Conservation (phyloP, 23 tunicate species). For the Ciona savignyi region DNA sequence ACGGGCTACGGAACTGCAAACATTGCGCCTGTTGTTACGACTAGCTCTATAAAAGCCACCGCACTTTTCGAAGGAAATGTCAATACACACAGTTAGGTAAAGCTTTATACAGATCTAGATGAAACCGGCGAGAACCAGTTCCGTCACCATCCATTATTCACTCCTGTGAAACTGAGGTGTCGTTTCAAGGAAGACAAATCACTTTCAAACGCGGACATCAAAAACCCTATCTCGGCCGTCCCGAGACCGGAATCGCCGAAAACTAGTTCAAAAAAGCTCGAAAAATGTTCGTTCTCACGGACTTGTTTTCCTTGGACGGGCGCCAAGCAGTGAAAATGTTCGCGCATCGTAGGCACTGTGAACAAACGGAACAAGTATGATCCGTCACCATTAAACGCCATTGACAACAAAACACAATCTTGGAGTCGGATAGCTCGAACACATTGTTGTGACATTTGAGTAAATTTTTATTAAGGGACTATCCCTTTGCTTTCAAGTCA, state of each 20-base stretch:
- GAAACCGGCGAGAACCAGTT: neutral
- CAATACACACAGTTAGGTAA: neutral
- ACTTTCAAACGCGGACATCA: constrained; percentile 1
- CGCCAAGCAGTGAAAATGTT: neutral
- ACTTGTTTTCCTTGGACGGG: neutral
- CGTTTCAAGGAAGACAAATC: neutral
- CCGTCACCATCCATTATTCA: neutral
- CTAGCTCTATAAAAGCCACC: no score
- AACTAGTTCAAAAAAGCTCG: neutral
- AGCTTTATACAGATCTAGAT: neutral
- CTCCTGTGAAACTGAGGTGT: neutral
- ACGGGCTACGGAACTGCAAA: no score
- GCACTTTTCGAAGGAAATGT: neutral
- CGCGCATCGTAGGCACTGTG: neutral
- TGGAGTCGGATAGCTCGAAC: neutral
- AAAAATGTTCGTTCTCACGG: neutral
- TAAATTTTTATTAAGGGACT: no score
- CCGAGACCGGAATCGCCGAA: neutral
- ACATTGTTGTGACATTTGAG: neutral
- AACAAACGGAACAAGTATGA: no score
- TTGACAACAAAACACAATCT: neutral
- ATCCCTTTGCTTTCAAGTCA: no score
- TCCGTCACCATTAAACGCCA: neutral
- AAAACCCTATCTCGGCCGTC: neutral
- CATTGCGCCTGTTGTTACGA: no score